Base-by-base conservation (phyloP, 2,113 vertebrate species). In the Paraplagusia blochii region DNA sequence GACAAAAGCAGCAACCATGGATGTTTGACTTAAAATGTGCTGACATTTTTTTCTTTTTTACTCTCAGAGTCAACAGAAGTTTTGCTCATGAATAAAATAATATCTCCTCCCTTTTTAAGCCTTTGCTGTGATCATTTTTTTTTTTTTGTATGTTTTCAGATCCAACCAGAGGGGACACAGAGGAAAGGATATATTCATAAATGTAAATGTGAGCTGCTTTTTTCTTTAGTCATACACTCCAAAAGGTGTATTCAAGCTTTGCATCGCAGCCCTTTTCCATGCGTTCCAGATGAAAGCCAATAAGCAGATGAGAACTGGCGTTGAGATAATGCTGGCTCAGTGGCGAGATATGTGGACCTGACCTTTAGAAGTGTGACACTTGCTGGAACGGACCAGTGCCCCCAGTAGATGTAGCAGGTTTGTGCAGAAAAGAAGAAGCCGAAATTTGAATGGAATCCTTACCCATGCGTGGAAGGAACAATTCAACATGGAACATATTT, bases 1-100 rank as follows among this genome's bases (percentile, higher is more conserved):
- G 92, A 91, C 80, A 86, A 89, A 87, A 87, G 81, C 80, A 79
- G 83, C 75, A 88, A 89, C 79, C 62, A 82, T 83, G 80, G 80
- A 74, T 88, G 83, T 86, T 86, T 86, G 83, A 86, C 79, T 86
- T 77, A 80, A 88, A 87, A 87, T 87, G 74, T 86, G 86, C 87
- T 86, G 83, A 87, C 84, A 53, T 15, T 58, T 83, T 82, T 68
- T 63, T 51, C 8, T 39, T 42, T 66, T 49, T 62, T 35, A 64
- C 74, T 80, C 64, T 74, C 58, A 72, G 79, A 88, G 83, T 88
- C 84, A 82, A 87, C 86, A 88, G 64, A 85, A 85, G 87, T 85
- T 88, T 89, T 85, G 61, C 84, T 88, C 85, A 87, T 85, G 82
- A 87, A 86, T 87, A 88, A 80, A 77, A 82, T 79, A 81, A 74